Evolutionary conservation across 2,797 vertebrate species (phyloP).

Genomic region (Lophura swinhoii): DNA sequence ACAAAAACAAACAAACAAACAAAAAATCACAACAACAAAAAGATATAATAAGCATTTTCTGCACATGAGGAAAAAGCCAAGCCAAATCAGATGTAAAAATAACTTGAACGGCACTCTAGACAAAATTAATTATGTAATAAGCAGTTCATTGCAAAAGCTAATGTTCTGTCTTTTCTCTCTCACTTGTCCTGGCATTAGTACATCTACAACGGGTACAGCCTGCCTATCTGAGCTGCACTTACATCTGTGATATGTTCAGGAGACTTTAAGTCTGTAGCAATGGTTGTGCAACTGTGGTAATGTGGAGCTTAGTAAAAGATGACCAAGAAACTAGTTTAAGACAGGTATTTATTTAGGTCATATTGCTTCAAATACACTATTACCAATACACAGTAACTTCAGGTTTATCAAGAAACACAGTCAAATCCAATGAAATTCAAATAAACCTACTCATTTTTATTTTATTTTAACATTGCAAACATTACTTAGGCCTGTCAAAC

Average conservation of each 20-base stretch:
- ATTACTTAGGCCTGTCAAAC: background rate
- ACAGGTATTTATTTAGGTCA: background rate
- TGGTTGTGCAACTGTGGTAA: background rate
- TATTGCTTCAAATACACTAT: background rate
- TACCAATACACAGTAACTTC: background rate
- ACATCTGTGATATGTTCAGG: background rate
- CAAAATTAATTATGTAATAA: background rate
- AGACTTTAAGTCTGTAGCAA: background rate
- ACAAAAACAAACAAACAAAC: background rate
- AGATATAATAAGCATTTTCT: background rate
- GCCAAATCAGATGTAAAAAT: background rate
- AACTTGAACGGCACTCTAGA: background rate
- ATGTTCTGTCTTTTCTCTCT: background rate
- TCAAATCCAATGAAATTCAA: background rate
- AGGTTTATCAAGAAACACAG: background rate
- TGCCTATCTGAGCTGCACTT: background rate
- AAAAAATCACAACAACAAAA: no score
- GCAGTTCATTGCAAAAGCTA: background rate
- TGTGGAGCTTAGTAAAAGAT: fast-evolving
- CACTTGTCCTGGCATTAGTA: background rate
- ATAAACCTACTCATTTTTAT: background rate
- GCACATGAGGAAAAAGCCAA: background rate
- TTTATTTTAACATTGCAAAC: background rate
- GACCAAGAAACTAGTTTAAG: background rate
- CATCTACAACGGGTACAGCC: background rate